Percentiles rank a stretch among this genome's conserved stretches.
phyloP scores from a whole-genome alignment of 2,797 vertebrate species.

The Hyperoplus immaculatus region DNA sequence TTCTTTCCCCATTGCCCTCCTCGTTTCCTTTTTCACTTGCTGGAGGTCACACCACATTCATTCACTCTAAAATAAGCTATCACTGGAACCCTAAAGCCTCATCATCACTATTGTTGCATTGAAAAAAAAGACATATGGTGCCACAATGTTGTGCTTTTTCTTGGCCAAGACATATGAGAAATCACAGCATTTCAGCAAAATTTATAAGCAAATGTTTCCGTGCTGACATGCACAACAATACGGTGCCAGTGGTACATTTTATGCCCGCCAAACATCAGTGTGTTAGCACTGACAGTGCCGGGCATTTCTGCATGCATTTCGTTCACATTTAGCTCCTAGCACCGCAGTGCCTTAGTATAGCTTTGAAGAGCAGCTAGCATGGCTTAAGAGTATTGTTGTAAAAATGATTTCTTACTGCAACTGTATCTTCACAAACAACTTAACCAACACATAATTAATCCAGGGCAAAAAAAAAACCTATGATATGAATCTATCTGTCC shows the following conservation, averaged over 20 bases:
- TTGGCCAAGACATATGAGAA: slow-evolving; percentile 17
- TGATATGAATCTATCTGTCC: slow-evolving; percentile 38
- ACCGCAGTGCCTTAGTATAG: background rate
- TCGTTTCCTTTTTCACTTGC: slow-evolving; percentile 50
- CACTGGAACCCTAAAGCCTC: slow-evolving; percentile 66
- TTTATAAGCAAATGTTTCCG: background rate
- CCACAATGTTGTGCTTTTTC: slow-evolving; percentile 30
- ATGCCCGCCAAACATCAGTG: background rate
- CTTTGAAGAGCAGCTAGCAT: background rate
- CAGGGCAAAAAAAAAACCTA: slow-evolving; percentile 30
- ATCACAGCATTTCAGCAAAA: slow-evolving; percentile 3
- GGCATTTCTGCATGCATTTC: background rate
- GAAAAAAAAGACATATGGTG: background rate
- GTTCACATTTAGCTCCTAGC: background rate
- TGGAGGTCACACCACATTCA: slow-evolving; percentile 61
- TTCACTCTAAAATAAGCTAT: slow-evolving; percentile 50
- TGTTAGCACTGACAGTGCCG: background rate
- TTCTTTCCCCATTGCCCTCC: slow-evolving; percentile 28
- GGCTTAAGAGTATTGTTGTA: background rate
- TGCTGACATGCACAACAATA: background rate
- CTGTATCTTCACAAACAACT: slow-evolving; percentile 26
- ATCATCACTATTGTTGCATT: slow-evolving; percentile 60
- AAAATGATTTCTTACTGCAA: background rate
- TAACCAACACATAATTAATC: slow-evolving; percentile 25
- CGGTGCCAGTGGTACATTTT: background rate